Evolutionary conservation across 2,113 vertebrate genomes (phyloP), one percentile per base, ranked within the genome.

Genomic region (Mustela nigripes): DNA sequence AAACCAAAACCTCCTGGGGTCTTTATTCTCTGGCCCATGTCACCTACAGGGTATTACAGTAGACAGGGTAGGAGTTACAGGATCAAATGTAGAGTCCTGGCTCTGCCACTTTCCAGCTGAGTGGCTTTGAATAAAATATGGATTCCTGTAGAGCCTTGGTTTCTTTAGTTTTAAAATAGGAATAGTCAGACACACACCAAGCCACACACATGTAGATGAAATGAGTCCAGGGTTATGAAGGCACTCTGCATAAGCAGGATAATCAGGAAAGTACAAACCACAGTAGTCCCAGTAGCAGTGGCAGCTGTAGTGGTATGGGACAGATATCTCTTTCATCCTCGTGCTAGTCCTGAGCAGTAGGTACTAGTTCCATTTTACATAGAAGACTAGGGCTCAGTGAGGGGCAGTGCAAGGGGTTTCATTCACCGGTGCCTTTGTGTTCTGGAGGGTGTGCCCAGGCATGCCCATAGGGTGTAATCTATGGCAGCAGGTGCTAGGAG

Each of bases 131-230:
- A 21, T 80, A 94, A 95, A 84, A 89, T 11, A 82, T 2, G 26
- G 63, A 94, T 21, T 95, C n/a, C 42, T 81, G 88, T 80, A 80
- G 1, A 88, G 36, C 28, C 67, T 87, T 26, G 11, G n/a, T 87
- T 92, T 96, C 80, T 92, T 92, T 39, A 84, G 45, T 28, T 76
- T 56, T 76, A 42, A 95, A 94, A 94, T 48, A 73, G 73, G 31
- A 69, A 81, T 7, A 85, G 56, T n/a, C 58, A 84, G 28, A 89
- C 1, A 89, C 4, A 56, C 22, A 2, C n/a, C 82, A 7, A 82
- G 39, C 63, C 28, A 31, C 33, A 31, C 62, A 31, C 56, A 63
- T 4, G 42, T 65, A 80, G 62, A 92, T 26, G 24, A 86, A 96
- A 69, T 31, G 39, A 91, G 11, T 84, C 76, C 45, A 50, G 36